Base-by-base conservation (phyloP, 2,888 invertebrate species). In the Cantharis rustica region DNA sequence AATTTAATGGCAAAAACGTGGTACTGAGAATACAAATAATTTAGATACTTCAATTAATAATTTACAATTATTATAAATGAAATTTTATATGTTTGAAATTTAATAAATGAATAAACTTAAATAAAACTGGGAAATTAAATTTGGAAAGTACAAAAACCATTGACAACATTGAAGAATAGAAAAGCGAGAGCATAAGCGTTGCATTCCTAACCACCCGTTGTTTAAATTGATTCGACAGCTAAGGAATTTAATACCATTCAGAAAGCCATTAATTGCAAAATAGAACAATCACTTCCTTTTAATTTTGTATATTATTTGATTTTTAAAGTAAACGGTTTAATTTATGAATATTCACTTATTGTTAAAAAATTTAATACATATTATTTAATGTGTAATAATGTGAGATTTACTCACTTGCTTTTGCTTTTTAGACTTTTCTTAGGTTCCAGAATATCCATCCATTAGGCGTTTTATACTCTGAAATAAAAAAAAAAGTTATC, bases 371-470 rank as follows among this genome's bases (percentile, higher is more conserved):
- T 9, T 1, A 10, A 10, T 17, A 16, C 5, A 27, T 20, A 4
- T 9, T 20, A 66, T 66, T 31, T 1, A 66, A 23, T 23, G 9
- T 2, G 20, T 20, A 13, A n/a, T 9, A 20, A 7, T 17, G 17
- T 3, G 16, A n/a, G n/a, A 7, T 13, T 11, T 20, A 64, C 23
- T 23, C 71, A 87, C 88, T 87, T 83, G 88, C 87, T 87, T 87
- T 85, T 83, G 68, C 74, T 84, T 61, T 78, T 78, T n/a, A 73
- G 15, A 61, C 83, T 85, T 80, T 85, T 86, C 80, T 86, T 87
- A 86, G 87, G 86, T 84, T 87, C 87, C 86, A 86, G 85, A 83
- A 88, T 87, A 87, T 88, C 88, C 88, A 88, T 88, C 88, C 88
- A 88, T 88, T 86, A 84, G 86, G 81, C 84, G 83, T 85, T 84